phyloP scores from a whole-genome alignment of 2,113 vertebrate genomes.

The Grammomys dolichurus region DNA sequence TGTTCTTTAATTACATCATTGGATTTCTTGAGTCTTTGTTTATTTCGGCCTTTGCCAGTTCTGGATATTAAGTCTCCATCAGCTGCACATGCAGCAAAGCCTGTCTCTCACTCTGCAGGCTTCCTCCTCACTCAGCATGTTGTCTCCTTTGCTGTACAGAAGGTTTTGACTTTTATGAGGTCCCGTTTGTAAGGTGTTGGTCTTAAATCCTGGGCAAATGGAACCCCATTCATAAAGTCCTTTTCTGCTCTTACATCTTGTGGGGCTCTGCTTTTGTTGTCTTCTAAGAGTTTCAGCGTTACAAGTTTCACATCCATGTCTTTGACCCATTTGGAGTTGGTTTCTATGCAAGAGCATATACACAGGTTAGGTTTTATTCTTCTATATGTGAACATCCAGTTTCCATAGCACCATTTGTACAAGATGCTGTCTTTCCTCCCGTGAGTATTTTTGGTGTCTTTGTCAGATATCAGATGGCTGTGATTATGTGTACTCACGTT shows the following conservation, averaged over 20 bases:
- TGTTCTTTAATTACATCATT: not conserved
- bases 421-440: not conserved
- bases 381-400: not conserved
- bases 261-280: not conserved
- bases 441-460: not conserved
- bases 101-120: not conserved
- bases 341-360: not conserved
- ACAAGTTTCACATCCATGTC: not conserved
- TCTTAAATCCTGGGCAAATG: not conserved
- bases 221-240: not conserved
- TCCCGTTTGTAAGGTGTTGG: not conserved
- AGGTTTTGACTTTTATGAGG: not conserved
- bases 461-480: slow-evolving; percentile 12
- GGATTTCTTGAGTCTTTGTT: not conserved
- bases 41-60: not conserved
- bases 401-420: not conserved
- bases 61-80: not conserved
- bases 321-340: not conserved
- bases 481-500: slow-evolving; percentile 11
- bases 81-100: not conserved
- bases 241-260: not conserved
- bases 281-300: not conserved
- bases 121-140: not conserved
- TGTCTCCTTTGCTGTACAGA: not conserved
- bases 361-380: not conserved